Percentiles rank a stretch among this genome's conserved stretches.
Conservation (phyloP, 2,888 invertebrate species). For the Phyllotreta striolata region DNA sequence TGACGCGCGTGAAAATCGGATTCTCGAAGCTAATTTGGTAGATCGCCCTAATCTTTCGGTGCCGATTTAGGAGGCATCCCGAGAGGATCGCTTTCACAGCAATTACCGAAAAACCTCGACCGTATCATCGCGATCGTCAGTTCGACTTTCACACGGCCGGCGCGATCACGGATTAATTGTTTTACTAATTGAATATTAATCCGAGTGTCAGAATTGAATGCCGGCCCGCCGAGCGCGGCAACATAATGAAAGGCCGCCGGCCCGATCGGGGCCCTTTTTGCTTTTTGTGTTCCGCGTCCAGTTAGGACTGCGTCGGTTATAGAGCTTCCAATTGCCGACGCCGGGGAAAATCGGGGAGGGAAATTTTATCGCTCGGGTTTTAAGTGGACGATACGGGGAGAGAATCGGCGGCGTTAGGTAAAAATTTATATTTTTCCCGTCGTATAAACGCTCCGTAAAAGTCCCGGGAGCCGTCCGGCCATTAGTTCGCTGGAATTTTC, state of each 20-base stretch:
- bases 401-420: too few species aligned
- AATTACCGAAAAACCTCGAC: conserved; percentile 9
- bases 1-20: too few species aligned
- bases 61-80: not conserved
- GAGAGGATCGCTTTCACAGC: conserved; percentile 11
- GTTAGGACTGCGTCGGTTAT: too few species aligned
- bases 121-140: conserved; percentile 16
- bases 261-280: too few species aligned
- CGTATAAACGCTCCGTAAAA: conserved; percentile 23
- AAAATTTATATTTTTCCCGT: conserved; percentile 8
- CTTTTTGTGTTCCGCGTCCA: too few species aligned
- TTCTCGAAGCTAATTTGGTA: too few species aligned
- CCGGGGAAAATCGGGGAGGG: too few species aligned
- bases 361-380: too few species aligned
- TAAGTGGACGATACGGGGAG: too few species aligned
- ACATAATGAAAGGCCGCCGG: conserved; percentile 19
- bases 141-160: conserved; percentile 38
- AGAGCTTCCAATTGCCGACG: too few species aligned
- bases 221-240: conserved; percentile 38
- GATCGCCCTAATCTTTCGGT: too few species aligned
- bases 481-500: conserved; percentile 45
- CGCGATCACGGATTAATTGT: conserved; percentile 40
- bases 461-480: conserved; percentile 30
- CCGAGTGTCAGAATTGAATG: conserved; percentile 37
- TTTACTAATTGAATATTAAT: conserved; percentile 44